Conservation (phyloP, 2,888 invertebrate species). For the Caenorhabditis angaria region DNA sequence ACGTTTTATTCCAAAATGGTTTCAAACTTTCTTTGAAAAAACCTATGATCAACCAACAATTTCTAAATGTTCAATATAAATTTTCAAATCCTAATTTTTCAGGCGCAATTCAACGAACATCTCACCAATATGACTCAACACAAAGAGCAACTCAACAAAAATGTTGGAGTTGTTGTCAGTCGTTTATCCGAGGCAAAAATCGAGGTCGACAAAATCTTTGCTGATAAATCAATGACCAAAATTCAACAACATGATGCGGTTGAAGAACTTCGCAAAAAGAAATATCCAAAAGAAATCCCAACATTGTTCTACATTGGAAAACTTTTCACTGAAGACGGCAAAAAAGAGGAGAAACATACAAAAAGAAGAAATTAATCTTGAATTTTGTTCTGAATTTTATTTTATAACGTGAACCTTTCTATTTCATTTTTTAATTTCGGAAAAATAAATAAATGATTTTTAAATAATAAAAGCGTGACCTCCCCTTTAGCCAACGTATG, state of each 20-base stretch:
- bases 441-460: too few relatives aligned
- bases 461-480: too few relatives aligned
- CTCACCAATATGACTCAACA: constrained; percentile 13
- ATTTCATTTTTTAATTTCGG: too few relatives aligned
- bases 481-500: too few relatives aligned
- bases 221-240: constrained; percentile 31
- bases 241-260: constrained; percentile 31
- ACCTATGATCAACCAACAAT: too few relatives aligned
- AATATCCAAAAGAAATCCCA: constrained; percentile 30
- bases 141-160: constrained; percentile 35
- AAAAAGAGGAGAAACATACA: background rate
- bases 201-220: constrained; percentile 36
- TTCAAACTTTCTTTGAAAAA: too few relatives aligned
- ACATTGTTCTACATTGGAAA: constrained; percentile 33
- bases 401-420: too few relatives aligned
- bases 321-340: constrained; percentile 7
- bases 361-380: too few relatives aligned
- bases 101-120: constrained; percentile 41
- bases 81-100: constrained; percentile 1
- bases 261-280: constrained; percentile 27
- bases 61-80: background rate
- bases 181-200: constrained; percentile 33
- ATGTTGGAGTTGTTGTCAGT: constrained; percentile 32
- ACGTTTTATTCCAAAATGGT: too few relatives aligned
- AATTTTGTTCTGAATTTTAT: too few relatives aligned